phyloP scores from a whole-genome alignment of 2,888 invertebrate genomes.

The Capitulum mitella region DNA sequence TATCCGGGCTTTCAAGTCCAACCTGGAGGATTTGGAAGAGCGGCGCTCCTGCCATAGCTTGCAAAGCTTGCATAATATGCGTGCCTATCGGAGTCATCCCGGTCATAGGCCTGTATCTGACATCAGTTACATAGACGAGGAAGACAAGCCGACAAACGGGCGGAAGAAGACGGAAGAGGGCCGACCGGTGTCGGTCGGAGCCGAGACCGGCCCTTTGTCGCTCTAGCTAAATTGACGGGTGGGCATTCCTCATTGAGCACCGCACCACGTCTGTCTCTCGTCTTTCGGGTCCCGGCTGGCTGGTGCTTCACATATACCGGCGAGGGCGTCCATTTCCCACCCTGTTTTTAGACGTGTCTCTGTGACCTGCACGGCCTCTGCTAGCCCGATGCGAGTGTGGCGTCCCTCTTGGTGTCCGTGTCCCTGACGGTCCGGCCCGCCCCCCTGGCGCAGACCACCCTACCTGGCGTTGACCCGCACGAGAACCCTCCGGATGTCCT shows the following conservation, averaged over 20 bases:
- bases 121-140: constrained; percentile 76
- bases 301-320: not conserved
- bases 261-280: constrained; percentile 5
- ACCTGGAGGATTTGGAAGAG: constrained; percentile 98
- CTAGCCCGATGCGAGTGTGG: constrained; percentile 5
- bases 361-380: not conserved
- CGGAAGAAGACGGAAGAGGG: not conserved
- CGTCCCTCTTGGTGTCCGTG: not conserved
- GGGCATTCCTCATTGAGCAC: not conserved
- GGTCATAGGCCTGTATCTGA: constrained; percentile 66
- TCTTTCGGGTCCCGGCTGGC: not conserved
- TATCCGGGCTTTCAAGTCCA: constrained; percentile 99
- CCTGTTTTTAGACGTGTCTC: constrained; percentile 8
- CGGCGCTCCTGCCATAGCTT: constrained; percentile 96
- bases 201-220: not conserved
- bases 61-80: constrained; percentile 82
- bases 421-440: not conserved
- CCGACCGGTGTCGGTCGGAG: not conserved
- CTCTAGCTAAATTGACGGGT: constrained; percentile 16
- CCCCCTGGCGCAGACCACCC: not conserved
- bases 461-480: constrained; percentile 2
- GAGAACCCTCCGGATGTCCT: not conserved
- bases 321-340: not conserved
- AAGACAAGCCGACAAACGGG: constrained; percentile 43
- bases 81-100: constrained; percentile 67